Evolutionary conservation across 2,113 vertebrate species (phyloP).

Genomic region (Nematolebias whitei): DNA sequence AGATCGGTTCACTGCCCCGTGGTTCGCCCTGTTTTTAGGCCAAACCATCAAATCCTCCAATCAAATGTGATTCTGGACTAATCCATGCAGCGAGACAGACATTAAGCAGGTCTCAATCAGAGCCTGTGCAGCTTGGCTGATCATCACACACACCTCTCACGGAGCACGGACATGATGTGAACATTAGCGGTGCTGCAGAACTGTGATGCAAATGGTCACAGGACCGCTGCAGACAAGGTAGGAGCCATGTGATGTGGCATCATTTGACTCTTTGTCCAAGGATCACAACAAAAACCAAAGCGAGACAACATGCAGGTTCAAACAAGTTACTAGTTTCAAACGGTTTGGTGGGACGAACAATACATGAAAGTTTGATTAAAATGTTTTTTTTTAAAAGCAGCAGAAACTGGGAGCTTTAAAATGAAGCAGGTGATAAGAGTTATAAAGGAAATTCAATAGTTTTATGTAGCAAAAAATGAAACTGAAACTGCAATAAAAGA

Average conservation of each 20-base stretch:
- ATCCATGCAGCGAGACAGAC: conserved; percentile 26
- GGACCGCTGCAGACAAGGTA: not conserved
- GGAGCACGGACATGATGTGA: not conserved
- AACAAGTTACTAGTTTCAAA: conserved; percentile 10
- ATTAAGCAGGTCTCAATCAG: conserved; percentile 24
- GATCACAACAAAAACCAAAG: conserved; percentile 10
- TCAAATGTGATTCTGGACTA: conserved; percentile 27
- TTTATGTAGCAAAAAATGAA: not conserved
- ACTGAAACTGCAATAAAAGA: conserved; percentile 13
- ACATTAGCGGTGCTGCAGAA: not conserved
- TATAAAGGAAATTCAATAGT: not conserved
- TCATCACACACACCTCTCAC: not conserved
- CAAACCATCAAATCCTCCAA: conserved; percentile 25
- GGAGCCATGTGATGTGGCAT: conserved; percentile 15
- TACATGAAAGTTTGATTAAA: not conserved
- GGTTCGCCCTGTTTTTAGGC: conserved; percentile 39
- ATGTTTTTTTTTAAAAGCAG: not conserved
- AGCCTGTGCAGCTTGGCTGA: no score
- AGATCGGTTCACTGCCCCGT: conserved; percentile 23
- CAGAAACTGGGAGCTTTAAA: not conserved
- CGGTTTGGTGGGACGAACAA: not conserved
- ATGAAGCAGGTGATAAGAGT: not conserved
- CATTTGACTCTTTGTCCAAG: conserved; percentile 24
- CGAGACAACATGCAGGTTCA: conserved; percentile 20
- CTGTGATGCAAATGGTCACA: not conserved